Conservation (phyloP, 2,888 invertebrate genomes). For the Therioaphis trifolii region DNA sequence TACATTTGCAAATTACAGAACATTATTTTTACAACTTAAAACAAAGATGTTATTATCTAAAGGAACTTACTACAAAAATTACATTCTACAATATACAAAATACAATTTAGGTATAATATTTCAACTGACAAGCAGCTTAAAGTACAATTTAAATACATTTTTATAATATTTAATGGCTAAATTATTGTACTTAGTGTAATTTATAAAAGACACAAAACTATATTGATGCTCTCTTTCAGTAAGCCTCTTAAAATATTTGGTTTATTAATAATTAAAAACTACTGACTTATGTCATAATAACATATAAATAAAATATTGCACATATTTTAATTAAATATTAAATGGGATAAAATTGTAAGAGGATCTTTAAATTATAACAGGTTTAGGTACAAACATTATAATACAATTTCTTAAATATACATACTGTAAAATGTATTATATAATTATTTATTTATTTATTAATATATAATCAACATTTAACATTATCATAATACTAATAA, state of each 20-base stretch:
- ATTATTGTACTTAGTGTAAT: conserved; percentile 23
- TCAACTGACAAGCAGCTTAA: conserved; percentile 23
- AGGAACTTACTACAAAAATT: conserved; percentile 55
- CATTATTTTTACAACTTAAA: conserved; percentile 33
- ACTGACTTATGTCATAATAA: conserved; percentile 47
- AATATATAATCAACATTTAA: too few relatives aligned
- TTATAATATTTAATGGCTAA: conserved; percentile 21
- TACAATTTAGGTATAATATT: conserved; percentile 22
- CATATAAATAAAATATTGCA: conserved; percentile 56
- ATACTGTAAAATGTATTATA: conserved; percentile 31
- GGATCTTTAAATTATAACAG: conserved; percentile 36
- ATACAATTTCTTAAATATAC: conserved; percentile 38
- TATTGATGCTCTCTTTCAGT: neutral
- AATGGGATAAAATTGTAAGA: conserved; percentile 17
- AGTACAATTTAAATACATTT: conserved; percentile 15
- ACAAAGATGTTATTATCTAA: conserved; percentile 31
- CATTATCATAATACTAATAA: conserved; percentile 38
- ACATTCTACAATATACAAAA: conserved; percentile 47
- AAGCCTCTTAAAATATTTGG: conserved; percentile 45
- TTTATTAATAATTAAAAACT: conserved; percentile 40
- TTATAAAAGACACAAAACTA: conserved; percentile 43
- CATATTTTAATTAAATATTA: conserved; percentile 52
- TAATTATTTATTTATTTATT: too few relatives aligned
- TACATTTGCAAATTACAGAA: conserved; percentile 36
- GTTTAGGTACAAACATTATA: conserved; percentile 46